Evolutionary conservation across 53 echinoderm and acorn worm species (phyloP).

Genomic region (Arbacia lixula): DNA sequence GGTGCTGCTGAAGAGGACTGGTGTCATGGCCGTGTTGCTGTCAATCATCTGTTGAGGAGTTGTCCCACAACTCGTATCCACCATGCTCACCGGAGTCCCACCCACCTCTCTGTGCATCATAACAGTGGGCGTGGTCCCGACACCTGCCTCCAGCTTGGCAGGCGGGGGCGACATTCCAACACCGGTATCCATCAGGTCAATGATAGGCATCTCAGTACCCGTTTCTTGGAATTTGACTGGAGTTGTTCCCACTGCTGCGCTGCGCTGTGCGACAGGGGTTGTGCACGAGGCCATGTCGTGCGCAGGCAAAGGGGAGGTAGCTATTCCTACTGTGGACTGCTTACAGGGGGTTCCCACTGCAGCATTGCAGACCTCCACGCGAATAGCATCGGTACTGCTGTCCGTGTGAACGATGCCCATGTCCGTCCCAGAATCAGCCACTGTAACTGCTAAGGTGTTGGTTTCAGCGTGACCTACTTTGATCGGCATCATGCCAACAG

Average conservation of each 20-base stretch:
- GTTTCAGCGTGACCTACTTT: background rate
- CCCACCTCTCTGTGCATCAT: constrained; percentile 49
- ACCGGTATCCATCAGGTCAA: constrained; percentile 30
- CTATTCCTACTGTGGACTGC: constrained; percentile 17
- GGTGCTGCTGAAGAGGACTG: constrained; percentile 34
- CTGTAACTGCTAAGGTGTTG: constrained; percentile 10
- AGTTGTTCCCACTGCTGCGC: constrained; percentile 50
- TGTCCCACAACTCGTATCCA: constrained; percentile 48
- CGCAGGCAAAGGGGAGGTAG: constrained; percentile 2
- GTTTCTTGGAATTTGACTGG: constrained; percentile 39
- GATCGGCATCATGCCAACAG: constrained; percentile 5
- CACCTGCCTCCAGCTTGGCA: constrained; percentile 15
- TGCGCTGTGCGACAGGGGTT: constrained; percentile 31
- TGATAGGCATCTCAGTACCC: constrained; percentile 29
- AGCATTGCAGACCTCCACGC: constrained; percentile 2
- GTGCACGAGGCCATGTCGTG: constrained; percentile 18
- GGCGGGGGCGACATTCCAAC: constrained; percentile 27
- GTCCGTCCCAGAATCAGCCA: constrained; percentile 17
- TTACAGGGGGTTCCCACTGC: constrained; percentile 17
- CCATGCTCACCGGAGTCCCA: constrained; percentile 35
- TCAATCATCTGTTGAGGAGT: constrained; percentile 41
- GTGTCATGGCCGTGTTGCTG: constrained; percentile 57
- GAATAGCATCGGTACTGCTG: constrained; percentile 17
- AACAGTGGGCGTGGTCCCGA: constrained; percentile 33
- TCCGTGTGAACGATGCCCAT: constrained; percentile 16